Conservation (phyloP, 1,140 invertebrate genomes). For the Neodiprion pinetum region DNA sequence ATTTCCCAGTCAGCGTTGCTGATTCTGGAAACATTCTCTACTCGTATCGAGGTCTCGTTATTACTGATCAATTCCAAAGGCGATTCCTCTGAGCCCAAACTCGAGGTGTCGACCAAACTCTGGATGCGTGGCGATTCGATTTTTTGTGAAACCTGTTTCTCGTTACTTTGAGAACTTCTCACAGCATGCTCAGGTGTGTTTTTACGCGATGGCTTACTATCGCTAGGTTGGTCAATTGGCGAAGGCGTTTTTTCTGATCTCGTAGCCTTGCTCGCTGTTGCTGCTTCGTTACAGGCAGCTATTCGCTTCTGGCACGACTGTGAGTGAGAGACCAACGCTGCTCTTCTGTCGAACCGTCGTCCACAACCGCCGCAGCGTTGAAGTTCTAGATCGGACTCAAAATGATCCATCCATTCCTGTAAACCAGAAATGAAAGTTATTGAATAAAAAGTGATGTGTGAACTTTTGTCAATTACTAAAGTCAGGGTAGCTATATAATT, state of each 20-base stretch:
- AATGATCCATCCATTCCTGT: slow-evolving; percentile 67
- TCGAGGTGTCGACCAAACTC: not conserved
- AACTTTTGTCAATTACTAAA: not conserved
- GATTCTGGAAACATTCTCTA: slow-evolving; percentile 33
- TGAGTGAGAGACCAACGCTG: slow-evolving; percentile 70
- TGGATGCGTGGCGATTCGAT: not conserved
- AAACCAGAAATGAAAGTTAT: slow-evolving; percentile 16
- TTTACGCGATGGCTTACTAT: not conserved
- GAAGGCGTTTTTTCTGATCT: slow-evolving; percentile 26
- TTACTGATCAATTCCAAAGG: not conserved
- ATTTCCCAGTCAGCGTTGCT: slow-evolving; percentile 37
- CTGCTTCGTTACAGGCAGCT: slow-evolving; percentile 41
- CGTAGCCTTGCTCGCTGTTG: slow-evolving; percentile 18
- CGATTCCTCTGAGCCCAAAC: not conserved
- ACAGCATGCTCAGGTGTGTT: not conserved
- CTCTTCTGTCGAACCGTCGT: slow-evolving; percentile 71
- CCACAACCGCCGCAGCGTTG: slow-evolving; percentile 73
- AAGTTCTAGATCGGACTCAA: slow-evolving; percentile 64
- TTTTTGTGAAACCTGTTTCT: not conserved
- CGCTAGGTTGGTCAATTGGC: not conserved
- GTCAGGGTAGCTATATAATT: not conserved
- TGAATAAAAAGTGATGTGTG: not conserved
- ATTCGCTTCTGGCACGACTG: slow-evolving; percentile 58
- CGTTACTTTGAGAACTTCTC: not conserved
- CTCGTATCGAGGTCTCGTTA: slow-evolving; percentile 29